A percentile compares a stretch with the other conserved stretches of the same genome.
phyloP scores from a whole-genome alignment of 2,113 vertebrate genomes.

The Psettodes erumei region DNA sequence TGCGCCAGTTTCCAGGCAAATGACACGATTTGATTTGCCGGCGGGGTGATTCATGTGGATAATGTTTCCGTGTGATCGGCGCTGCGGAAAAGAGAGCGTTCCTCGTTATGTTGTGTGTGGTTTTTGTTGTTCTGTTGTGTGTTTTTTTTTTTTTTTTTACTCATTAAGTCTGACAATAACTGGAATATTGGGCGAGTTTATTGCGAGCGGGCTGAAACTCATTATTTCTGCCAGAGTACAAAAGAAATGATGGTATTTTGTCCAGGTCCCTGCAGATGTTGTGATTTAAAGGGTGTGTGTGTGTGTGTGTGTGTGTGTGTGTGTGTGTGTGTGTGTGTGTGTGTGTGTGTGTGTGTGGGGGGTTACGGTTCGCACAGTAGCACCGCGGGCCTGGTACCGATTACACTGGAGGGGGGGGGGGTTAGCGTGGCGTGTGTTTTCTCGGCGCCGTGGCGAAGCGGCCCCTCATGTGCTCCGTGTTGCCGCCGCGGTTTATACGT shows the following conservation, averaged over 20 bases:
- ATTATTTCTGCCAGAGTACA: slow-evolving; percentile 82
- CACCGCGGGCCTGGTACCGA: slow-evolving; percentile 72
- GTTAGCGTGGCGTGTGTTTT: too few species aligned
- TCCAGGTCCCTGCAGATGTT: slow-evolving; percentile 76
- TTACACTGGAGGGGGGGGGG: slow-evolving; percentile 67
- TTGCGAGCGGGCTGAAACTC: slow-evolving; percentile 81
- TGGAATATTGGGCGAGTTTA: slow-evolving; percentile 82
- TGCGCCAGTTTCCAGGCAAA: slow-evolving; percentile 86
- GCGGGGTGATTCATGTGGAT: slow-evolving; percentile 83
- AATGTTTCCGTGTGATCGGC: slow-evolving; percentile 83
- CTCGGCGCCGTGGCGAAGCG: slow-evolving; percentile 50
- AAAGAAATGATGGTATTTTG: slow-evolving; percentile 82
- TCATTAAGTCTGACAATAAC: slow-evolving; percentile 82
- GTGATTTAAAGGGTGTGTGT: slow-evolving; percentile 79
- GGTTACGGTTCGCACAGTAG: slow-evolving; percentile 77
- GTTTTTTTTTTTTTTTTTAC: slow-evolving; percentile 63
- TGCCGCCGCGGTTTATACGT: too few species aligned
- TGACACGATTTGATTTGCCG: slow-evolving; percentile 84
- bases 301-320: too few species aligned
- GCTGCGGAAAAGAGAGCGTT: slow-evolving; percentile 77
- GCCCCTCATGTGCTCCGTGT: slow-evolving; percentile 61
- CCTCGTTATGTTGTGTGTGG: slow-evolving; percentile 72
- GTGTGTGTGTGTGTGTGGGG: background rate
- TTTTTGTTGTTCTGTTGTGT: slow-evolving; percentile 69
- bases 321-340: too few species aligned